Evolutionary conservation across 2,113 vertebrate genomes (phyloP).

Genomic region (Burhinus oedicnemus): DNA sequence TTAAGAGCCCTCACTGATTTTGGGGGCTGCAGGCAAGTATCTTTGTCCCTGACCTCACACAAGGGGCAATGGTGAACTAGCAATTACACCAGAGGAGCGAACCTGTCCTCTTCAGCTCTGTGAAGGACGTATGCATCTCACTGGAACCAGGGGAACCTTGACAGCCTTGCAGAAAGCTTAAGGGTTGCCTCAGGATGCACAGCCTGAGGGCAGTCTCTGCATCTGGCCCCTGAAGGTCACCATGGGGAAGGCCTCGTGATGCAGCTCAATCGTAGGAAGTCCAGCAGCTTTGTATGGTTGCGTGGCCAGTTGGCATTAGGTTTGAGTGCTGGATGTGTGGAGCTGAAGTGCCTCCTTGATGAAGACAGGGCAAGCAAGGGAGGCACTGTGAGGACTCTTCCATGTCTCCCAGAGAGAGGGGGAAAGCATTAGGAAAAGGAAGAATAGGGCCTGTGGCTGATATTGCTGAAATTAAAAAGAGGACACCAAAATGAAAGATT

Average conservation of each 20-base stretch:
- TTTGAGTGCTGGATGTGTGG: fast-evolving
- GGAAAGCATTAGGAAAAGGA: background rate
- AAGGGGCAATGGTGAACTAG: background rate
- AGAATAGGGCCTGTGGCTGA: background rate
- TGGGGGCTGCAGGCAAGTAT: background rate
- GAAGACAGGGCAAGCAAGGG: background rate
- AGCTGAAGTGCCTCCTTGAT: background rate
- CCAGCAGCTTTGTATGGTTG: background rate
- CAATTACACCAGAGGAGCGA: background rate
- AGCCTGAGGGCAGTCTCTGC: background rate
- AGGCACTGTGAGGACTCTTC: background rate
- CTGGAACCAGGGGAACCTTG: background rate
- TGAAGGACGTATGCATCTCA: fast-evolving
- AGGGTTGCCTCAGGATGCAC: fast-evolving
- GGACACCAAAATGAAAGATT: background rate
- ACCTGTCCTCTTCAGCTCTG: background rate
- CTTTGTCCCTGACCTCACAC: background rate
- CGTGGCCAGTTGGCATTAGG: fast-evolving
- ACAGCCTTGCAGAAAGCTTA: background rate
- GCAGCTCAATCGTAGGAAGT: fast-evolving
- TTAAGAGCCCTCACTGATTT: background rate
- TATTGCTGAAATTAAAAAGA: background rate
- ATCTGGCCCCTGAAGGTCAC: background rate
- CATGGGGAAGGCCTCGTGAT: fast-evolving
- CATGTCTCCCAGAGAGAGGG: background rate